Conservation (phyloP, 2,888 invertebrate species). For the Polietes domitor region DNA sequence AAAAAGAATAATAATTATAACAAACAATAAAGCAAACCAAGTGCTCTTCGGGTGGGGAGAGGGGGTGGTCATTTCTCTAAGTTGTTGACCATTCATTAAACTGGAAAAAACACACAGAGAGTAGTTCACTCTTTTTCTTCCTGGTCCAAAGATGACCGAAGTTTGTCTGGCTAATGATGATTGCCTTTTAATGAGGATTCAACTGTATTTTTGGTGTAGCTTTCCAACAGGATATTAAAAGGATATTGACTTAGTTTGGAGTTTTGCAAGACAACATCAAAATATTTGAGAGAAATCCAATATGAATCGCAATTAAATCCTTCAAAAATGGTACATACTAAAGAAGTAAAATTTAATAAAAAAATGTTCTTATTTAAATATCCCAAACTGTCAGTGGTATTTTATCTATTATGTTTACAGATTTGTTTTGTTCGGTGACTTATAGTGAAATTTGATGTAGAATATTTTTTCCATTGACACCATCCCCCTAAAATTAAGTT, state of each 20-base stretch:
- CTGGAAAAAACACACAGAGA: neutral
- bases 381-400: no score
- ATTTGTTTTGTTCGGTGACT: no score
- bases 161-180: slow-evolving; percentile 13
- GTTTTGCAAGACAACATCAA: no score
- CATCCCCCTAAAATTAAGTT: no score
- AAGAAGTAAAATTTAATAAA: no score
- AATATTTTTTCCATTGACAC: no score
- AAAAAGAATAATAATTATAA: neutral
- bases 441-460: no score
- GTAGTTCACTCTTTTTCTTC: neutral
- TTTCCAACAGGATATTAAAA: neutral
- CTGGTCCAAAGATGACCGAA: neutral
- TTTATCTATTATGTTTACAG: no score
- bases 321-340: no score
- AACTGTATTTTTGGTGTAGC: neutral
- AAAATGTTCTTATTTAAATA: no score
- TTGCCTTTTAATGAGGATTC: slow-evolving; percentile 22
- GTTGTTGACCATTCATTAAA: slow-evolving; percentile 35
- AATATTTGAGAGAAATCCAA: no score
- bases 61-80: neutral
- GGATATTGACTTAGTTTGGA: neutral
- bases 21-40: slow-evolving; percentile 15
- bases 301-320: no score
- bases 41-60: neutral